Conservation (phyloP, 1,140 invertebrate genomes). For the Anoplophora glabripennis region DNA sequence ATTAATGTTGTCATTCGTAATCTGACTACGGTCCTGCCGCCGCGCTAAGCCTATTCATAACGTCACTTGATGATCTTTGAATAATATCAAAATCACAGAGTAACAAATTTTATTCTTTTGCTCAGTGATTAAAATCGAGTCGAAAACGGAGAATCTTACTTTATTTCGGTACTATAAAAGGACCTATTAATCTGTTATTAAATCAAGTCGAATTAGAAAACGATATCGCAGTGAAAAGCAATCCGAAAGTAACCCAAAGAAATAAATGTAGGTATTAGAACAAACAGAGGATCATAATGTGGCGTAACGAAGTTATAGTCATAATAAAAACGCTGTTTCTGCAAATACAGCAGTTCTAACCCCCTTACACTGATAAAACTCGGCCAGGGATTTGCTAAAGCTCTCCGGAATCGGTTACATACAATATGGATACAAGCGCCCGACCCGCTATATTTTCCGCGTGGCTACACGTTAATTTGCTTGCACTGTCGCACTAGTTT, state of each 20-base stretch:
- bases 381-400: constrained; percentile 32
- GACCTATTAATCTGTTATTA: no score
- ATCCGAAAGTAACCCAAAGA: not conserved
- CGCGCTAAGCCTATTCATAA: no score
- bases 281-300: constrained; percentile 1
- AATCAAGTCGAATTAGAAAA: no score
- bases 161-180: no score
- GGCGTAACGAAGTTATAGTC: constrained; percentile 5
- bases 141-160: no score
- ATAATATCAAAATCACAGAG: no score
- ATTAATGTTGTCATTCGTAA: no score
- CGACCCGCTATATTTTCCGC: constrained; percentile 40
- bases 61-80: no score
- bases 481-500: constrained; percentile 23
- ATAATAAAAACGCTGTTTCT: constrained; percentile 25
- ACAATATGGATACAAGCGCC: constrained; percentile 16
- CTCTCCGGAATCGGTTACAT: constrained; percentile 7
- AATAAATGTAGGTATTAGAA: not conserved
- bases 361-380: constrained; percentile 45
- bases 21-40: no score
- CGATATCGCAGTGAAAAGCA: no score
- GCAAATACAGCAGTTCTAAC: constrained; percentile 40
- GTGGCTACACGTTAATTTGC: constrained; percentile 30
- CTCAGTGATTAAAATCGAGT: no score
- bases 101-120: no score